These are phyloP conservation scores for Archips crataeganus DNA, from an alignment of 2,888 invertebrate genomes.

Conservation along the genomic window DNA sequence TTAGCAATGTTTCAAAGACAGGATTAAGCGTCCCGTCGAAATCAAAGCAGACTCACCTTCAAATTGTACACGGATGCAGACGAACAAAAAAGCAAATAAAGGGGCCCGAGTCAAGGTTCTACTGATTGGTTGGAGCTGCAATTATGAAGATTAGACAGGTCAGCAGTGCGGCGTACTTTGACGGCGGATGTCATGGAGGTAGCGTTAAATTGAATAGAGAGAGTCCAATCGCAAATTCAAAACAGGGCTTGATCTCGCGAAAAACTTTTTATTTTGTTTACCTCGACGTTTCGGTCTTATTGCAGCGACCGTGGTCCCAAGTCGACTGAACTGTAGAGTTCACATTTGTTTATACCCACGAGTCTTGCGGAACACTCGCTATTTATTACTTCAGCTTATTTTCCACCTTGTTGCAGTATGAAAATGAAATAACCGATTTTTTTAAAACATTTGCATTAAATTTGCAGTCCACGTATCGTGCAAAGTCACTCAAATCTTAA, in stretches of 20 bases:
- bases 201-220: slow-evolving; percentile 41
- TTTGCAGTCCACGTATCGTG: neutral
- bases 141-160: slow-evolving; percentile 43
- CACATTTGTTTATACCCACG: neutral
- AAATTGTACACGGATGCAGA: slow-evolving; percentile 47
- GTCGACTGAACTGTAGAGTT: neutral
- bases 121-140: slow-evolving; percentile 31
- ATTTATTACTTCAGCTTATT: too few species aligned
- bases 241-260: neutral
- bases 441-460: too few species aligned
- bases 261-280: neutral
- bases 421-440: too few species aligned
- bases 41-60: slow-evolving; percentile 60
- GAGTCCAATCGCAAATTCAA: slow-evolving; percentile 3
- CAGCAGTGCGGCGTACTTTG: slow-evolving; percentile 50
- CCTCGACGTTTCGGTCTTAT: neutral
- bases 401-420: too few species aligned
- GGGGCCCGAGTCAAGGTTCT: slow-evolving; percentile 46
- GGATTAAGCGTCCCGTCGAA: neutral
- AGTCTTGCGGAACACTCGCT: neutral
- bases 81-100: slow-evolving; percentile 58
- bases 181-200: slow-evolving; percentile 42
- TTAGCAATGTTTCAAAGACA: neutral
- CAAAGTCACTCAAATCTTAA: neutral
- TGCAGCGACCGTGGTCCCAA: too few species aligned